Conservation (phyloP, 2,797 vertebrate genomes). For the Chrosomus eos region DNA sequence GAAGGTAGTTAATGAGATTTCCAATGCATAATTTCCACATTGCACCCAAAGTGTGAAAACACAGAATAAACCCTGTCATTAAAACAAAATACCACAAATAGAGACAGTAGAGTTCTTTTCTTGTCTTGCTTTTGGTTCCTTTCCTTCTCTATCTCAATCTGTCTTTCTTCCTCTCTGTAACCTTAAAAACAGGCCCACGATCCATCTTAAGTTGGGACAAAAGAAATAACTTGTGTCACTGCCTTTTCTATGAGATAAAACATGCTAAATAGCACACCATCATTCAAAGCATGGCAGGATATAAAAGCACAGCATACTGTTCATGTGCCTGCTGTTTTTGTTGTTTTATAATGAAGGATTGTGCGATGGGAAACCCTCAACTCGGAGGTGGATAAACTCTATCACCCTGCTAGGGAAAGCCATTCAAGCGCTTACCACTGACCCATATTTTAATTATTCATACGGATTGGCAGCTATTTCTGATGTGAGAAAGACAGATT, state of each 20-base stretch:
- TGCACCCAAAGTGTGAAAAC: constrained; percentile 69
- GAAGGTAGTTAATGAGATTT: constrained; percentile 74
- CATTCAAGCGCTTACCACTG: constrained; percentile 21
- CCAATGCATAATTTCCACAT: constrained; percentile 68
- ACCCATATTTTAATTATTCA: constrained; percentile 60
- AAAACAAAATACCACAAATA: constrained; percentile 50
- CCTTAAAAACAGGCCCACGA: constrained; percentile 4
- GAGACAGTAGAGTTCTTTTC: background rate
- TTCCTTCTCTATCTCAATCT: background rate
- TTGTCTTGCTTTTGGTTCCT: background rate
- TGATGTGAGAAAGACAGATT: constrained; percentile 55
- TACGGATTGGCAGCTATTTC: constrained; percentile 61
- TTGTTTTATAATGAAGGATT: constrained; percentile 24
- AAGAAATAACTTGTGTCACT: constrained; percentile 2
- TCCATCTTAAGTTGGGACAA: constrained; percentile 14
- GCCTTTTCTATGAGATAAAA: constrained; percentile 31
- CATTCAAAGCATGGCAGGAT: constrained; percentile 27
- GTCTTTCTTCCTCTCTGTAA: background rate
- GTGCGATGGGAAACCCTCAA: background rate
- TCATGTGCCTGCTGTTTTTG: constrained; percentile 14
- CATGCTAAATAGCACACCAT: constrained; percentile 20
- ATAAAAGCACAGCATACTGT: constrained; percentile 15
- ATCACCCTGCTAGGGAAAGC: constrained; percentile 13
- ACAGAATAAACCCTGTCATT: constrained; percentile 64
- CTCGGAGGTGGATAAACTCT: constrained; percentile 5